Evolutionary conservation across 2,797 vertebrate species (phyloP).

Genomic region (Synaphobranchus kaupii): DNA sequence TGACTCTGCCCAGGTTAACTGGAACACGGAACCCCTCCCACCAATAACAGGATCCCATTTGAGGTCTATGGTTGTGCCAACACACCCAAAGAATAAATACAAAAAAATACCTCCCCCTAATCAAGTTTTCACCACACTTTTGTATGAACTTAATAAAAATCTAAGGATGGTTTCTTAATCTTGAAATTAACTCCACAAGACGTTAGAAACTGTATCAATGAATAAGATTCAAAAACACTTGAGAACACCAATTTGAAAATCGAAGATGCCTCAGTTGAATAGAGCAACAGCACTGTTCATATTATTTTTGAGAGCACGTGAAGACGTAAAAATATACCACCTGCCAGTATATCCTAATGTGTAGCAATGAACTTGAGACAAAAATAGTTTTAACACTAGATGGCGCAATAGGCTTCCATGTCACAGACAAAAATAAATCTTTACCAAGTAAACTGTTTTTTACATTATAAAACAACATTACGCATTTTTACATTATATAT

Average conservation of each 20-base stretch:
- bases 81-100: background rate
- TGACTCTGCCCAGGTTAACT: too few relatives aligned
- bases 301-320: background rate
- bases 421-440: background rate
- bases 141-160: background rate
- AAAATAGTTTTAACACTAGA: constrained; percentile 59
- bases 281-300: background rate
- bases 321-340: background rate
- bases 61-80: background rate
- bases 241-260: background rate
- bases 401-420: constrained; percentile 60
- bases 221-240: background rate
- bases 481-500: background rate
- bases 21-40: background rate
- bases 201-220: background rate
- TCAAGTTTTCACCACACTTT: too few relatives aligned
- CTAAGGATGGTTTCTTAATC: too few relatives aligned
- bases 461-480: background rate
- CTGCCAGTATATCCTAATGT: background rate
- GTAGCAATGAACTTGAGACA: background rate
- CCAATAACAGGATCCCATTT: background rate
- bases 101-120: background rate
- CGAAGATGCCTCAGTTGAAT: background rate
- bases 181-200: too few relatives aligned
- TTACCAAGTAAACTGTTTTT: background rate